phyloP scores from a whole-genome alignment of 2,113 vertebrate genomes.

The Platysternon megacephalum region DNA sequence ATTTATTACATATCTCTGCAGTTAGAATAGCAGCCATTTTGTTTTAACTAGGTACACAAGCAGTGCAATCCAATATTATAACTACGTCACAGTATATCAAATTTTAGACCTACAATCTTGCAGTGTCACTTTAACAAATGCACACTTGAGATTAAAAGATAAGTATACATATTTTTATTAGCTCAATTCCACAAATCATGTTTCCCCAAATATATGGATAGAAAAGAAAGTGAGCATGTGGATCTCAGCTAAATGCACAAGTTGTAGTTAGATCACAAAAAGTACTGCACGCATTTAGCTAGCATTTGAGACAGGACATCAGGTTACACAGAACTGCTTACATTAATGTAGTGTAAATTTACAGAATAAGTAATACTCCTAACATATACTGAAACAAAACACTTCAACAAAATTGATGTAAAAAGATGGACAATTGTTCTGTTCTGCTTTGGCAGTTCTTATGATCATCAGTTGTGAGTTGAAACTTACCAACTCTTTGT shows the following conservation, averaged over 20 bases:
- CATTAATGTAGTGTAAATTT: not conserved
- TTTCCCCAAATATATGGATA: not conserved
- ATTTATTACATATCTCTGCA: not conserved
- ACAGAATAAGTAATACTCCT: not conserved
- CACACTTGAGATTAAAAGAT: not conserved
- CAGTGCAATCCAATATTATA: not conserved
- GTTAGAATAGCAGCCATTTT: not conserved
- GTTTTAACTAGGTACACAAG: not conserved
- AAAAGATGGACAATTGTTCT: not conserved
- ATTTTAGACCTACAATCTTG: not conserved
- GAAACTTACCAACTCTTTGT: not conserved
- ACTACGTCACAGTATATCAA: not conserved
- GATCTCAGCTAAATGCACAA: not conserved
- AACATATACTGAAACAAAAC: not conserved
- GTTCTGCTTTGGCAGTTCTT: not conserved
- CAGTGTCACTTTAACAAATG: not conserved
- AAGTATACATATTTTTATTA: not conserved
- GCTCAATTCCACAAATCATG: not conserved
- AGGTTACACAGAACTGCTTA: not conserved
- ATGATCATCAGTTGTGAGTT: not conserved
- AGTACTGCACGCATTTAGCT: not conserved
- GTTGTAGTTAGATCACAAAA: not conserved
- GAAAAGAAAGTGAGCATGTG: rapidly evolving
- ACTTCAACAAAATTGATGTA: not conserved
- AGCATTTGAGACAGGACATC: not conserved